Base-by-base conservation (phyloP, 2,113 vertebrate species). In the Rhea americana region DNA sequence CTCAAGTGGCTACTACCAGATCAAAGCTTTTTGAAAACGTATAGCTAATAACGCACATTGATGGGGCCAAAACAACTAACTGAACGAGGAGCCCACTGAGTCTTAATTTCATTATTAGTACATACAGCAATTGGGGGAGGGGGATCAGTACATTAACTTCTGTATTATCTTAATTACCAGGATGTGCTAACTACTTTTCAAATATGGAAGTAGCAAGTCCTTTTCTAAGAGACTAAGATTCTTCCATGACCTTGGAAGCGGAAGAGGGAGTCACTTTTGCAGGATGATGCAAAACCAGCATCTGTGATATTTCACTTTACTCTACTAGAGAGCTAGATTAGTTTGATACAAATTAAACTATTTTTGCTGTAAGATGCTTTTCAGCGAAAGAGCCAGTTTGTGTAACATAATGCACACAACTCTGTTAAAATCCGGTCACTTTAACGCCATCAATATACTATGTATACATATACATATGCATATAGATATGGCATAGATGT, bases 31-130 rank as follows among this genome's bases (percentile, higher is more conserved):
- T 84, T 76, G 41, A 75, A 78, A 90, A 26, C 1, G 0, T 37
- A 66, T 62, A 93, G 41, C n/a, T 91, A 88, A 93, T 63, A 72
- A 78, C 10, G 58, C 87, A 67, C 67, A 45, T 10, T 53, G 75
- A 90, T 85, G 56, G 55, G 74, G 75, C 6, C 71, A 95, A 93
- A 93, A 43, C 37, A 91, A 78, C 73, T 90, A 74, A 80, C 13
- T 70, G 41, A 93, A 83, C 92, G 95, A 90, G 62, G 90, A 96
- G 62, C 22, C 47, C 63, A 35, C 53, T 84, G 62, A 93, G 82
- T 75, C 47, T 71, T 37, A 96, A 85, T 93, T 94, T 92, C 67
- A 37, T 67, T 91, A 58, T 94, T 90, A 95, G 63, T 80, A 63
- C 87, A 66, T 90, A 47, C 4, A 82, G 58, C 35, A 90, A 65